Percentiles rank a stretch among this genome's conserved stretches.
Conservation (phyloP, 2,888 invertebrate species). For the Habroteleia sp. region DNA sequence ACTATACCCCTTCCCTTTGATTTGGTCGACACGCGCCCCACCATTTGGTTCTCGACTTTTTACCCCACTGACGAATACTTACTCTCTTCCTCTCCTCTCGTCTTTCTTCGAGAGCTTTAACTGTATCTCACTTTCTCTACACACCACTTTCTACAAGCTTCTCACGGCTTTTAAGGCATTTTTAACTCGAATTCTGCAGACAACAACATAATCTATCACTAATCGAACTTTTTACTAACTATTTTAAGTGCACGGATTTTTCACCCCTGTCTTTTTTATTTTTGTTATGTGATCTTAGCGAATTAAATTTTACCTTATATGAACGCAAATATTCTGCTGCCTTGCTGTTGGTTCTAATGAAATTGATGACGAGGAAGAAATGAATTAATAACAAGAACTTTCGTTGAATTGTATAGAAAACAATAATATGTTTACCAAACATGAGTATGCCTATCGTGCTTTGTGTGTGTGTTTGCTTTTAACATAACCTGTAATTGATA, state of each 20-base stretch:
- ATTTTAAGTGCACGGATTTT: no score
- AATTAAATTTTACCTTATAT: no score
- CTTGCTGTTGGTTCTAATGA: background rate
- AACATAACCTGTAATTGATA: no score
- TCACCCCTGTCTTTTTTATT: no score
- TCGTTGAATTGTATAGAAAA: no score
- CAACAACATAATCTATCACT: conserved; percentile 80
- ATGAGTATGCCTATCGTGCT: no score
- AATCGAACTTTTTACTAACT: conserved; percentile 76
- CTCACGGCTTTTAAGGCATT: conserved; percentile 77
- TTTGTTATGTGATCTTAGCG: no score
- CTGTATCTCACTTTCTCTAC: conserved; percentile 67
- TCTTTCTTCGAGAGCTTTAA: conserved; percentile 46
- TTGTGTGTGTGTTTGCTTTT: no score
- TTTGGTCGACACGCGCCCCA: conserved; percentile 45
- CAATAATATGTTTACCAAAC: no score
- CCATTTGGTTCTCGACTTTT: conserved; percentile 65
- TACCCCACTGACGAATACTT: conserved; percentile 66
- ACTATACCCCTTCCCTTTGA: conserved; percentile 67
- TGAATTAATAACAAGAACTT: no score
- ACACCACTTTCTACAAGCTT: conserved; percentile 71
- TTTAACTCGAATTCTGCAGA: conserved; percentile 78
- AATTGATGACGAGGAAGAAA: background rate
- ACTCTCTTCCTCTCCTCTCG: conserved; percentile 17
- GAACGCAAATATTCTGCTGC: no score